Evolutionary conservation across 2,888 invertebrate genomes (phyloP).

Genomic region (Synergus gifuensis): DNA sequence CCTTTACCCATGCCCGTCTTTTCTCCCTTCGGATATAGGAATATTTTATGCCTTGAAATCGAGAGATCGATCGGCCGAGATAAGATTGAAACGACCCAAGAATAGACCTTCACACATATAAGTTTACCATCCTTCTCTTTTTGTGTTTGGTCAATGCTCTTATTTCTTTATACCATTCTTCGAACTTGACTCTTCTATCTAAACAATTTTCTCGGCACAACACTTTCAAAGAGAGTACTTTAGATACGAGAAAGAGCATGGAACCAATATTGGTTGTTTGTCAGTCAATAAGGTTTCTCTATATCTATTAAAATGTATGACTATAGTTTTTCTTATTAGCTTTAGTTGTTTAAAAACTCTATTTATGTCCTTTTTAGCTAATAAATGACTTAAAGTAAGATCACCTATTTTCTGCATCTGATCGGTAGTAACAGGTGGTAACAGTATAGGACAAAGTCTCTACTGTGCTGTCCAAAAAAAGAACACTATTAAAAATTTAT

Average conservation of each 20-base stretch:
- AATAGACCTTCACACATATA: constrained; percentile 3
- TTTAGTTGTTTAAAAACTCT: too few species aligned
- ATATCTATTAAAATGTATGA: neutral
- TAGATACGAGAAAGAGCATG: neutral
- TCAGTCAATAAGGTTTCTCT: neutral
- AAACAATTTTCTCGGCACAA: constrained; percentile 25
- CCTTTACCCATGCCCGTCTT: neutral
- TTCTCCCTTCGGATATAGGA: constrained; percentile 13
- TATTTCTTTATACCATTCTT: constrained; percentile 8
- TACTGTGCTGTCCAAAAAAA: too few species aligned
- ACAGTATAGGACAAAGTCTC: too few species aligned
- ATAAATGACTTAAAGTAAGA: too few species aligned
- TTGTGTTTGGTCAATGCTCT: neutral
- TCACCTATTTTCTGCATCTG: too few species aligned
- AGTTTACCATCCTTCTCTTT: neutral
- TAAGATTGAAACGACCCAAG: constrained; percentile 20
- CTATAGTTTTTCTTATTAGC: too few species aligned
- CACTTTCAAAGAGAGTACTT: neutral
- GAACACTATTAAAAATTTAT: too few species aligned
- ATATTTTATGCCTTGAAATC: constrained; percentile 46
- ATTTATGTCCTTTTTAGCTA: too few species aligned
- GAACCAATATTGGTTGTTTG: neutral
- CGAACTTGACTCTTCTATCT: constrained; percentile 19
- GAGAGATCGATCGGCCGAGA: constrained; percentile 44
- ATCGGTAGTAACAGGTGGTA: too few species aligned